These are phyloP conservation scores for Cephalopterus ornatus DNA, from an alignment of 2,113 vertebrate species.

Conservation along the genomic window DNA sequence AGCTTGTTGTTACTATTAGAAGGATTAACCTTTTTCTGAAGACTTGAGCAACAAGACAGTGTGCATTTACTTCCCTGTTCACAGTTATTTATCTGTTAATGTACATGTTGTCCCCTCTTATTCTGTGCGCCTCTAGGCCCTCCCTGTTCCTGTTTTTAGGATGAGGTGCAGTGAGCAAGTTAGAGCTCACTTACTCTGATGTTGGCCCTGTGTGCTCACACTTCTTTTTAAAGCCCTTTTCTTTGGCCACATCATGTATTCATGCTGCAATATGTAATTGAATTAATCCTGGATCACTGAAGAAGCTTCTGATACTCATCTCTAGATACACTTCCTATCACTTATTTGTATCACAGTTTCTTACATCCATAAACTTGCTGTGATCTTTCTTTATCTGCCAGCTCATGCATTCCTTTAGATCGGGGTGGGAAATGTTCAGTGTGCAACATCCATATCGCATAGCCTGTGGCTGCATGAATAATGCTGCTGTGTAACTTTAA, in stretches of 20 bases:
- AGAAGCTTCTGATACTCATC: neutral
- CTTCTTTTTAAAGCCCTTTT: neutral
- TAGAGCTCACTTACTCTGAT: neutral
- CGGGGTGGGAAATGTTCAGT: neutral
- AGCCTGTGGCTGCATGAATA: constrained; percentile 32
- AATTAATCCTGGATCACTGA: neutral
- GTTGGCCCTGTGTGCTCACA: neutral
- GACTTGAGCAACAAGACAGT: neutral
- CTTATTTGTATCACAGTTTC: neutral
- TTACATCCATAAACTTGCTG: neutral
- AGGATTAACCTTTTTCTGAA: neutral
- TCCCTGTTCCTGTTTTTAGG: neutral
- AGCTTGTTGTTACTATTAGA: neutral
- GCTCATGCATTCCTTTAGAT: neutral
- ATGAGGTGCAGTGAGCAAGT: neutral
- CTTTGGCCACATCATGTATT: neutral
- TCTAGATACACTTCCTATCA: neutral
- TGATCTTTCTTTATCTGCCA: neutral
- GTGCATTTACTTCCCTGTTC: neutral
- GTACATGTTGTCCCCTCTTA: neutral
- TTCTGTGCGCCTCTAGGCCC: neutral
- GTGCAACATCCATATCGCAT: neutral
- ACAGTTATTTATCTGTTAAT: neutral
- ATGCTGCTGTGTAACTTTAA: neutral
- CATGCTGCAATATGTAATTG: neutral